Evolutionary conservation across 2,113 vertebrate species (phyloP), one percentile per base, ranked within the genome.

Genomic region (Tretioscincus oriximinensis): DNA sequence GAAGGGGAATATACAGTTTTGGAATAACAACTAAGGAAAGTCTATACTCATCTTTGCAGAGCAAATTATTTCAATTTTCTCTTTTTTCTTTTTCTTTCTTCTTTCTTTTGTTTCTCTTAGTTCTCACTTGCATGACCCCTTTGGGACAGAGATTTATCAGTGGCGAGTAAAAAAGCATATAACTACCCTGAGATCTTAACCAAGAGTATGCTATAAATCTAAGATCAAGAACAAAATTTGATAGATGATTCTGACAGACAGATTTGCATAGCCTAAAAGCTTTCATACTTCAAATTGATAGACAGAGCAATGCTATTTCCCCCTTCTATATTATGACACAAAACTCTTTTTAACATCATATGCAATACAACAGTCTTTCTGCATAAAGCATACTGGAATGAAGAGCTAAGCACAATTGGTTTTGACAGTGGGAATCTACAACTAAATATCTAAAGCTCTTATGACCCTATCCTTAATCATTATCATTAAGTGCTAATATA

Each of bases 221-320:
- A 63, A 63, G 73, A 80, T 65, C 60, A 72, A 64, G 69, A 80
- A 80, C 60, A 47, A 63, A 80, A 61, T 61, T 45, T 80, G 58
- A 80, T 80, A 29, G 72, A 72, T 80, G 58, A 64, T 63, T 80
- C 78, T 73, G 60, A 64, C 78, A 64, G 72, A 64, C 26, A 80
- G 26, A 31, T 71, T 45, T 79, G 31, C 77, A 28, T 71, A 71
- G 51, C 67, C 67, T 79, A 71, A 71, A 79, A 79, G 58, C 73
- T 76, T 61, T 54, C 24, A 76, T 76, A 70, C 28, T 68, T 75
- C 60, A 72, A 24, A 35, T 26, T 22, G 22, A 72, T 63, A 26
- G 67, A 20, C n/a, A 51, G 8, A 82, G 22, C 41, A 69, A 63
- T 65, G 70, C 61, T 7, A 47, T 29, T 68, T 77, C 7, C 54